These are phyloP conservation scores for Ahaetulla prasina DNA, from an alignment of 2,113 vertebrate species.

Conservation along the genomic window DNA sequence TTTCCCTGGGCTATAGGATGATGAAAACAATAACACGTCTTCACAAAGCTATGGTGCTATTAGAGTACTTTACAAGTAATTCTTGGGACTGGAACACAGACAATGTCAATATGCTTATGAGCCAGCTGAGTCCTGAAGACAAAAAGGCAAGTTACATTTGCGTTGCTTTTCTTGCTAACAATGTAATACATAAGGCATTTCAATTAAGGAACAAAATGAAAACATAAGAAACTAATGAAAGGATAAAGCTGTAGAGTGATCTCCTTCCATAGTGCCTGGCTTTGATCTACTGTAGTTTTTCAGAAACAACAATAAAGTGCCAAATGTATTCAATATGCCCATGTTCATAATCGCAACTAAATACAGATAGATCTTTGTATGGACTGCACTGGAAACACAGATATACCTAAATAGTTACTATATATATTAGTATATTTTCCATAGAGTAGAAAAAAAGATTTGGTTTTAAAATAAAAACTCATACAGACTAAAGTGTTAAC, in stretches of 20 bases:
- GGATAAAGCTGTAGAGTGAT: neutral
- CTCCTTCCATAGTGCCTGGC: neutral
- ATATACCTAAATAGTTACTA: neutral
- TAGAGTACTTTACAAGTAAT: conserved; percentile 97
- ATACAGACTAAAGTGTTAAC: neutral
- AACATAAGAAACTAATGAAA: neutral
- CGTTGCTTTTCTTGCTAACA: neutral
- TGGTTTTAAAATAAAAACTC: neutral
- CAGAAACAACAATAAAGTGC: neutral
- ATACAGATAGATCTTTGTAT: neutral
- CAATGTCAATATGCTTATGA: conserved; percentile 89
- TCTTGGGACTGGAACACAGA: conserved; percentile 97
- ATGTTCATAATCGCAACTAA: neutral
- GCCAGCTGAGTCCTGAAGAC: conserved; percentile 85
- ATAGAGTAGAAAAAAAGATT: neutral
- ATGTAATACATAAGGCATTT: neutral
- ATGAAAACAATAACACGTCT: conserved; percentile 98
- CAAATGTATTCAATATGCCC: neutral
- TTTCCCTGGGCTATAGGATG: conserved; percentile 79
- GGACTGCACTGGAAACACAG: neutral
- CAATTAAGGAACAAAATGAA: neutral
- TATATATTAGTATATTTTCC: neutral
- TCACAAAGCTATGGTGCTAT: conserved; percentile 91
- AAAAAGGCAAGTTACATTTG: conserved; percentile 79
- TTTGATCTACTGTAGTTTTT: neutral